These are phyloP conservation scores for Koerneria pararmatus DNA, from an alignment of 2,888 invertebrate species.

Conservation along the genomic window DNA sequence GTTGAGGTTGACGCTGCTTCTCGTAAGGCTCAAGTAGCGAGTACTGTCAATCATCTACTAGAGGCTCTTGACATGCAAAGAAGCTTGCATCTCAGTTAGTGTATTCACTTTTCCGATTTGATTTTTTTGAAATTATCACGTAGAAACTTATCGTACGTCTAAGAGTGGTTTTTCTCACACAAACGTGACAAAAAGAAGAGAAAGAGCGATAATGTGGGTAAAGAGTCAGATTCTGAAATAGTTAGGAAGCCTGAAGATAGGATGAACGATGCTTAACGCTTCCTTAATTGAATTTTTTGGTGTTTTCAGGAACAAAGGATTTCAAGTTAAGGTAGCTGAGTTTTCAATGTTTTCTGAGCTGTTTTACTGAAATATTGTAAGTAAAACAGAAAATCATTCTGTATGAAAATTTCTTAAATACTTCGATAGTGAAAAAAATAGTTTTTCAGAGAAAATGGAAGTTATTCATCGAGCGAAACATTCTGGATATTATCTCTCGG, in stretches of 20 bases:
- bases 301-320: too few species aligned
- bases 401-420: neutral
- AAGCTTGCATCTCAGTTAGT: conserved; percentile 49
- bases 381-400: neutral
- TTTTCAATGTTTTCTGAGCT: neutral
- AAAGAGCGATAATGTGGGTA: too few species aligned
- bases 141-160: too few species aligned
- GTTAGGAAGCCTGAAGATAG: too few species aligned
- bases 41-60: conserved; percentile 41
- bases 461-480: neutral
- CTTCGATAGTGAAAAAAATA: too few species aligned
- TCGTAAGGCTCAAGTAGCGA: conserved; percentile 35
- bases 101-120: conserved; percentile 17
- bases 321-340: too few species aligned
- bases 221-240: too few species aligned
- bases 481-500: conserved; percentile 34
- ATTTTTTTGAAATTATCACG: too few species aligned
- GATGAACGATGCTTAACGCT: too few species aligned
- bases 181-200: too few species aligned
- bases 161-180: too few species aligned
- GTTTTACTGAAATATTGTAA: neutral
- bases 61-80: conserved; percentile 54
- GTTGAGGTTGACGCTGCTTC: conserved; percentile 33
- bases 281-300: too few species aligned
- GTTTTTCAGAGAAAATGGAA: conserved; percentile 6